A percentile compares a stretch with the other conserved stretches of the same genome.
These are phyloP conservation scores for Panagrolaimus sp. DNA, from an alignment of 1,140 invertebrate species.

Conservation along the genomic window DNA sequence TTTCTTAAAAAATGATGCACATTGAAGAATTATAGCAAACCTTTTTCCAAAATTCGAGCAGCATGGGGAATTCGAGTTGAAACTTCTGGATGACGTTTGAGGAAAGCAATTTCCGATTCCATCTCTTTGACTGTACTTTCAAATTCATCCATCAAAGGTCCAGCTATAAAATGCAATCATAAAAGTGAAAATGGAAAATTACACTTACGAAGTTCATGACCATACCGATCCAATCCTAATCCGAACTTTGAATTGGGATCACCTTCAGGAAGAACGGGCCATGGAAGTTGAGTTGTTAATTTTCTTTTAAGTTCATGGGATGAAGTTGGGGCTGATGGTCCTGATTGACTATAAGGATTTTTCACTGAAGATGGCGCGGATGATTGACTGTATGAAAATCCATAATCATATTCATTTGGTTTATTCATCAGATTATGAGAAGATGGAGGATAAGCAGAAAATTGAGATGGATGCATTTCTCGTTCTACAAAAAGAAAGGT, in stretches of 20 bases:
- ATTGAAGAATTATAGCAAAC: not conserved
- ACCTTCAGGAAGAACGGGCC: not conserved
- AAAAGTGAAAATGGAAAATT: no score
- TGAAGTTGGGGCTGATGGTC: no score
- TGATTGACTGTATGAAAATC: no score
- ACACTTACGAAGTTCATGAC: not conserved
- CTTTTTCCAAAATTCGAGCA: constrained; percentile 4
- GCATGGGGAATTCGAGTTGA: constrained; percentile 1
- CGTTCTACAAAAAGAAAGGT: no score
- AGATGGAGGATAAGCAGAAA: no score
- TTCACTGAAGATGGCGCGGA: no score
- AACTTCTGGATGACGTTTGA: constrained; percentile 11
- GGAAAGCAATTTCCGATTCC: not conserved
- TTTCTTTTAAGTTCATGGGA: not conserved
- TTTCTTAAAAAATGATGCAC: not conserved
- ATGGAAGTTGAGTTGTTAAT: not conserved
- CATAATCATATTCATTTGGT: no score
- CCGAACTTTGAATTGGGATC: not conserved
- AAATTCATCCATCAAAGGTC: not conserved
- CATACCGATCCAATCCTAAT: constrained; percentile 2
- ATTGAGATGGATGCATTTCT: no score
- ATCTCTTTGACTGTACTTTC: not conserved
- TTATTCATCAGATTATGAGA: no score
- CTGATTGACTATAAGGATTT: no score
- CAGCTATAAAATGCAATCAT: no score